A percentile compares a stretch with the other conserved stretches of the same genome.
Evolutionary conservation across 2,113 vertebrate species (phyloP).

Genomic region (Colistium nudipinnis): DNA sequence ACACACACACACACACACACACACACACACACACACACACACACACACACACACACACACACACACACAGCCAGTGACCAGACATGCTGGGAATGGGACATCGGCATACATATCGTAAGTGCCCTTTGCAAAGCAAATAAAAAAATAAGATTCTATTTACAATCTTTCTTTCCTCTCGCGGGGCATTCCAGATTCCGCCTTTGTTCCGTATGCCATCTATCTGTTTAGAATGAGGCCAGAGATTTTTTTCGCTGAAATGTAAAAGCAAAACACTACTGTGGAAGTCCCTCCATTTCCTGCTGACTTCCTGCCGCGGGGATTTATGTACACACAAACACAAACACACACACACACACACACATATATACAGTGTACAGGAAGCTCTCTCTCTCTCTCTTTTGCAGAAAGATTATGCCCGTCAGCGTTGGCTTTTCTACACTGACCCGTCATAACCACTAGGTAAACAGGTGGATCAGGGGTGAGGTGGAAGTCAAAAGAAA

Average conservation of each 20-base stretch:
- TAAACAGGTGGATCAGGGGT: conserved; percentile 70
- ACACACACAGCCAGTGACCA: not conserved
- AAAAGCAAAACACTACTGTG: conserved; percentile 78
- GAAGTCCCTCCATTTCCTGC: conserved; percentile 82
- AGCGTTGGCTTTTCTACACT: conserved; percentile 69
- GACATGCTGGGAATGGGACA: conserved; percentile 37
- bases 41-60: too few species aligned
- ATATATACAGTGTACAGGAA: conserved; percentile 26
- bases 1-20: too few species aligned
- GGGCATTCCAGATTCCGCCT: conserved; percentile 37
- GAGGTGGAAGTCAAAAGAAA: conserved; percentile 62
- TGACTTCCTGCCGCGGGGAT: conserved; percentile 75
- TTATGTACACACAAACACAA: conserved; percentile 50
- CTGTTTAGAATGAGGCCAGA: conserved; percentile 67
- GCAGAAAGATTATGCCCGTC: conserved; percentile 71
- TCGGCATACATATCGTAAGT: conserved; percentile 31
- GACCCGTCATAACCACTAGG: conserved; percentile 73
- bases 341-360: conserved; percentile 27
- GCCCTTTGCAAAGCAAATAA: conserved; percentile 40
- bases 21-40: too few species aligned
- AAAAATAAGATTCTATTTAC: conserved; percentile 61
- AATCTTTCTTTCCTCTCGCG: conserved; percentile 48
- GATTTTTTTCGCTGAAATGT: conserved; percentile 73
- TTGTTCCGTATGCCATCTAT: conserved; percentile 56
- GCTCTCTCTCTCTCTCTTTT: conserved; percentile 60